These are phyloP conservation scores for Halesus radiatus DNA, from an alignment of 1,140 invertebrate genomes.

Conservation along the genomic window DNA sequence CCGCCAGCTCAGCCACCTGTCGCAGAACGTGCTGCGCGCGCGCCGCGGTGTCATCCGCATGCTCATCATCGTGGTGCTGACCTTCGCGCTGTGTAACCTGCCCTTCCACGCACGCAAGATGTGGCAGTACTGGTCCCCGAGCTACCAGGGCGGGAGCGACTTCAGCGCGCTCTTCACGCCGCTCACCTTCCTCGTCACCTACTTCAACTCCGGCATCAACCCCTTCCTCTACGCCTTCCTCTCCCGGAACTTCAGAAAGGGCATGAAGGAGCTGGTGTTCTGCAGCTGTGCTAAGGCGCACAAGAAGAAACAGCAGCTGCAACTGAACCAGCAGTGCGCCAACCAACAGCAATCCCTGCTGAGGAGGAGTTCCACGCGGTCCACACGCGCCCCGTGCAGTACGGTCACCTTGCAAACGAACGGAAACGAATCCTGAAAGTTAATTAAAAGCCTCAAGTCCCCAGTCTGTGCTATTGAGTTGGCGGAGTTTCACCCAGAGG, in stretches of 20 bases:
- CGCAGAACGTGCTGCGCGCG: conserved; percentile 78
- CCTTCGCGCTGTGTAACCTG: conserved; percentile 88
- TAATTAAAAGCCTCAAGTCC: background rate
- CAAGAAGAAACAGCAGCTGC: conserved; percentile 64
- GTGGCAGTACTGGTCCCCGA: conserved; percentile 80
- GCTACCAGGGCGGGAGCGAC: conserved; percentile 75
- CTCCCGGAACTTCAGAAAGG: conserved; percentile 82
- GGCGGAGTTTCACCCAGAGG: too few species aligned
- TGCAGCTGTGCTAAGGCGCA: conserved; percentile 68
- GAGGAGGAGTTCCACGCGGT: conserved; percentile 66
- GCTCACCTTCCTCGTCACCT: conserved; percentile 85
- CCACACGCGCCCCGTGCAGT: conserved; percentile 69
- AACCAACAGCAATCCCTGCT: conserved; percentile 59
- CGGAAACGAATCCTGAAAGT: conserved; percentile 65
- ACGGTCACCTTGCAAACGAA: conserved; percentile 67
- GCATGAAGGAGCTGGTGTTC: conserved; percentile 77
- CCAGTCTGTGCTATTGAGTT: too few species aligned
- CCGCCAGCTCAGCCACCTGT: conserved; percentile 69
- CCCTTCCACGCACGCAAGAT: conserved; percentile 88
- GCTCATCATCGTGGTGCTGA: conserved; percentile 85
- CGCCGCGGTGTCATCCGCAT: conserved; percentile 82
- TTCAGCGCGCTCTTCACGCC: conserved; percentile 84
- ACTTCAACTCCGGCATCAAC: conserved; percentile 88
- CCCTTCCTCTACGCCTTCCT: conserved; percentile 88
- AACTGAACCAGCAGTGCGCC: conserved; percentile 53